phyloP scores from a whole-genome alignment of 2,113 vertebrate species.

The Leptobrachium leishanense region DNA sequence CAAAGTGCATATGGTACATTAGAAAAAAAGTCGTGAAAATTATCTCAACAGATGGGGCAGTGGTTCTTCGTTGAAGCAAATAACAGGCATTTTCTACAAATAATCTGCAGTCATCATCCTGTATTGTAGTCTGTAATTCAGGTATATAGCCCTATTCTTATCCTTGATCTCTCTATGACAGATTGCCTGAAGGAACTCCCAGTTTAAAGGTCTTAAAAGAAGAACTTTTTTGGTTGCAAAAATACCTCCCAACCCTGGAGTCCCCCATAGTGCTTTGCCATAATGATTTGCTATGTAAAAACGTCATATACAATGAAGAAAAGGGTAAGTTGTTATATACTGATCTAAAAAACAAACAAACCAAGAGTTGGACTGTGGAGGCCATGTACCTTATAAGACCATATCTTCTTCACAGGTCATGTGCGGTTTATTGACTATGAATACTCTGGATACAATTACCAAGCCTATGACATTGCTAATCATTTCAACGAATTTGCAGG shows the following conservation, averaged over 20 bases:
- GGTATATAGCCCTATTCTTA: too few relatives aligned
- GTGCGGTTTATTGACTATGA: slow-evolving; percentile 96
- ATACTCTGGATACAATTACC: slow-evolving; percentile 95
- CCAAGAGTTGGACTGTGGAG: background rate
- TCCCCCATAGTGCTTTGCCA: slow-evolving; percentile 94
- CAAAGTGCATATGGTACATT: too few relatives aligned
- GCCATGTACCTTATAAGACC: background rate
- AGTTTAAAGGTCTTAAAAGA: slow-evolving; percentile 78
- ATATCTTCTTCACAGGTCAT: slow-evolving; percentile 64
- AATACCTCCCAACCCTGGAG: slow-evolving; percentile 81
- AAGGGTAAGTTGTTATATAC: slow-evolving; percentile 68
- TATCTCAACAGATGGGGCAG: too few relatives aligned
- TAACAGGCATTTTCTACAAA: too few relatives aligned
- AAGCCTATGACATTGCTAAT: slow-evolving; percentile 96
- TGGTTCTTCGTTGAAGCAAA: too few relatives aligned
- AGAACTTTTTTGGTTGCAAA: slow-evolving; percentile 91
- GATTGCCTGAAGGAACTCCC: slow-evolving; percentile 83
- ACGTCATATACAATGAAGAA: slow-evolving; percentile 87
- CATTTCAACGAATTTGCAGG: slow-evolving; percentile 98
- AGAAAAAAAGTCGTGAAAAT: too few relatives aligned
- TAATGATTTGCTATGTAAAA: slow-evolving; percentile 97
- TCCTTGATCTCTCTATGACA: slow-evolving; percentile 51
- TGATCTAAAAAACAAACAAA: background rate
- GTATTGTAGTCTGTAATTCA: too few relatives aligned
- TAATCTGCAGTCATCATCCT: too few relatives aligned